phyloP scores from a whole-genome alignment of 1,140 invertebrate genomes.

The Whitmania pigra region DNA sequence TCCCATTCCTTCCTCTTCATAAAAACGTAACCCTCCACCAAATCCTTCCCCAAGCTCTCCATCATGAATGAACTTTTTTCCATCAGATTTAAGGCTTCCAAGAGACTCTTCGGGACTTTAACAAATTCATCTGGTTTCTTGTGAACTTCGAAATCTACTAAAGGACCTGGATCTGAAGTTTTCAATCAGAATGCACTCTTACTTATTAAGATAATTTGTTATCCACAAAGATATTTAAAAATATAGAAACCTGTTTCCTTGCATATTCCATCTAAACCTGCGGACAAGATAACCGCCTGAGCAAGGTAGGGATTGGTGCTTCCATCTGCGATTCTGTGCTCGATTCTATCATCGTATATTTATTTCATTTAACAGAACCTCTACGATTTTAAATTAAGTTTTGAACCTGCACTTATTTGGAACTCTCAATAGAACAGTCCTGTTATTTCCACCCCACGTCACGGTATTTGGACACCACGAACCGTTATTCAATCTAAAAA shows the following conservation, averaged over 20 bases:
- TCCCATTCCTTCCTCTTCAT: conserved; percentile 24
- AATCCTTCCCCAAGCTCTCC: conserved; percentile 13
- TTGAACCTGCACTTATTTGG: conserved; percentile 25
- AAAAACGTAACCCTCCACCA: conserved; percentile 18
- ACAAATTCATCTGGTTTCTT: conserved; percentile 13
- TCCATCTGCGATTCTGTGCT: conserved; percentile 24
- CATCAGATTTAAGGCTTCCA: conserved; percentile 18
- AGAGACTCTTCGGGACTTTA: conserved; percentile 16
- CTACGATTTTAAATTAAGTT: neutral
- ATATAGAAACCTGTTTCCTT: conserved; percentile 13
- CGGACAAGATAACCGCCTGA: conserved; percentile 23
- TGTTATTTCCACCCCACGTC: conserved; percentile 30
- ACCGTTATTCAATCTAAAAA: conserved; percentile 19
- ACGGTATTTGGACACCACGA: conserved; percentile 33
- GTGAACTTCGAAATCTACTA: conserved; percentile 12
- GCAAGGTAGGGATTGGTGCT: conserved; percentile 20
- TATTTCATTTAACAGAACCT: too few species aligned
- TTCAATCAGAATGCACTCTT: neutral
- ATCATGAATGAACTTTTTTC: conserved; percentile 5
- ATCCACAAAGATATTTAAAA: neutral
- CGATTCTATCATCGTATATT: conserved; percentile 10
- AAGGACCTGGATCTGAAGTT: conserved; percentile 20
- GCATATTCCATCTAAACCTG: conserved; percentile 22
- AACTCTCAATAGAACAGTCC: conserved; percentile 18
- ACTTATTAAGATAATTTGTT: neutral